phyloP scores from a whole-genome alignment of 2,113 vertebrate species.

The Etheostoma cragini region DNA sequence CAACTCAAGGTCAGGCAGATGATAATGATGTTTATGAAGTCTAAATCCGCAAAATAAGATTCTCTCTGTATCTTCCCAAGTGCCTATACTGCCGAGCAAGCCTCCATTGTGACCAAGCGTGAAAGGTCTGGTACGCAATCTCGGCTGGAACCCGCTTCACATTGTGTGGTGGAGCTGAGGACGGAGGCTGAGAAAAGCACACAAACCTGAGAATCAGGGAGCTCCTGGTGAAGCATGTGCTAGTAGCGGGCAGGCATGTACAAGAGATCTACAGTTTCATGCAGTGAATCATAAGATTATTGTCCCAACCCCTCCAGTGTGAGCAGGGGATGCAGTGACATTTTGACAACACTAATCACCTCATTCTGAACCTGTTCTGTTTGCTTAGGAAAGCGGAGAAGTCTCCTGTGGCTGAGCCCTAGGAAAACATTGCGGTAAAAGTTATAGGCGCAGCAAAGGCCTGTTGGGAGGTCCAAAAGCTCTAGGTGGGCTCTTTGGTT shows the following conservation, averaged over 20 bases:
- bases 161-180: slow-evolving; percentile 26
- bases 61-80: slow-evolving; percentile 61
- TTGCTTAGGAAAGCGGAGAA: slow-evolving; percentile 41
- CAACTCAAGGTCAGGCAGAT: slow-evolving; percentile 66
- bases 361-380: slow-evolving; percentile 59
- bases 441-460: slow-evolving; percentile 25
- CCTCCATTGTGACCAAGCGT: slow-evolving; percentile 50
- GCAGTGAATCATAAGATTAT: slow-evolving; percentile 50
- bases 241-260: slow-evolving; percentile 25
- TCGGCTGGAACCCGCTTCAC: slow-evolving; percentile 32
- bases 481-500: slow-evolving; percentile 57
- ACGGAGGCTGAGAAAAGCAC: slow-evolving; percentile 13
- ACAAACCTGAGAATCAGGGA: neutral
- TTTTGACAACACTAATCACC: slow-evolving; percentile 74
- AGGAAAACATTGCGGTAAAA: slow-evolving; percentile 27
- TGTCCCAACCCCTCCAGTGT: slow-evolving; percentile 36
- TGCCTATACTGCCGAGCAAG: slow-evolving; percentile 57
- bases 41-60: slow-evolving; percentile 75
- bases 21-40: slow-evolving; percentile 82
- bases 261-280: slow-evolving; percentile 11
- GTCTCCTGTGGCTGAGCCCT: slow-evolving; percentile 30
- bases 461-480: slow-evolving; percentile 51
- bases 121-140: slow-evolving; percentile 63
- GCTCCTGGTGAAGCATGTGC: slow-evolving; percentile 7
- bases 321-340: slow-evolving; percentile 50